Evolutionary conservation across 2,888 invertebrate genomes (phyloP), one percentile per base, ranked within the genome.

Genomic region (Tipula helvola): DNA sequence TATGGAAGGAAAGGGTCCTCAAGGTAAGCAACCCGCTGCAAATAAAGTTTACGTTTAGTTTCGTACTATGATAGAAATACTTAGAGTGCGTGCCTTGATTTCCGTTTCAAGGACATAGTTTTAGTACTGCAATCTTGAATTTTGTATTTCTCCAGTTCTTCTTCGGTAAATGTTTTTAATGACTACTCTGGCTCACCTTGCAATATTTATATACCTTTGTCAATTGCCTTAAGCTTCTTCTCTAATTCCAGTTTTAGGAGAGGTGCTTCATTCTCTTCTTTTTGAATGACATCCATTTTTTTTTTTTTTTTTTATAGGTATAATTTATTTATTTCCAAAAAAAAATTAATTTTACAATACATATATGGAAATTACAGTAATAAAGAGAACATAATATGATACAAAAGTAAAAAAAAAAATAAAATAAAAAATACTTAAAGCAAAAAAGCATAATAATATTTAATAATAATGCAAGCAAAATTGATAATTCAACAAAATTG

Each of bases 1-100:
- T 95, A n/a, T n/a, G n/a, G n/a, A n/a, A n/a, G n/a, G n/a, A n/a
- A n/a, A n/a, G n/a, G n/a, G 83, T 95, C 94, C 87, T 98, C 96
- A 3, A 99, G 91, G 88, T 97, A 97, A 0, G 94, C 93, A 0
- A 95, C 95, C 1, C 97, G 94, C 88, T 94, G 93, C 86, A 97
- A 89, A 89, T 95, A 98, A 0, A 95, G 90, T 83, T 94, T 93
- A 88, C 96, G 95, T 92, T 97, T 95, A 0, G 93, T 93, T 88
- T 93, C 93, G 89, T 94, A 96, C 93, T 90, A 96, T 95, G 88
- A 96, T 94, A 85, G 95, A 94, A 47, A 96, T 90, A 89, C 96
- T 95, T 0, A 96, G 96, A 88, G 95, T 95, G 57, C 93, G 92
- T 1, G 93, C 93, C 13, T 94, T 93, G 0, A 96, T 90, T 87